Evolutionary conservation across 2,113 vertebrate genomes (phyloP).

Genomic region (Prietella phreatophila): DNA sequence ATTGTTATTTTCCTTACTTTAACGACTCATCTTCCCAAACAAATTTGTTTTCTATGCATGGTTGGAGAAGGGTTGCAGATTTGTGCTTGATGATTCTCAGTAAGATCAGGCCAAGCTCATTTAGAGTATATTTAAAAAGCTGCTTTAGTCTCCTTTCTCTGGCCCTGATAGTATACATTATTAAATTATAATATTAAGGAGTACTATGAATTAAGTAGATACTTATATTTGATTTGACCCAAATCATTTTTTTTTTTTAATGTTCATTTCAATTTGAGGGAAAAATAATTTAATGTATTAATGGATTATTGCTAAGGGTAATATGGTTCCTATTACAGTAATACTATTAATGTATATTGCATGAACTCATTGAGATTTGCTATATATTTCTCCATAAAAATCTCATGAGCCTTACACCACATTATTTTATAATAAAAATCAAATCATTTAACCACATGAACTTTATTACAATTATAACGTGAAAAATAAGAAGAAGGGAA

Average conservation of each 20-base stretch:
- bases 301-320: background rate
- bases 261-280: background rate
- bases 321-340: conserved; percentile 1
- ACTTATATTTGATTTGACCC: conserved; percentile 40
- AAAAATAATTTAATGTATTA: background rate
- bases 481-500: background rate
- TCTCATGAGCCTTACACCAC: background rate
- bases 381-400: background rate
- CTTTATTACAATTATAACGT: background rate
- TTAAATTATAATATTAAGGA: background rate
- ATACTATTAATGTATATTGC: background rate
- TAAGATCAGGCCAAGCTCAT: conserved; percentile 55
- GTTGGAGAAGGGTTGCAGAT: background rate
- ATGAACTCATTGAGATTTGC: background rate
- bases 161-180: background rate
- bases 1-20: background rate
- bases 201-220: background rate
- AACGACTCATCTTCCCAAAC: background rate
- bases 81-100: conserved; percentile 45
- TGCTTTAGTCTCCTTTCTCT: conserved; percentile 47
- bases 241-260: conserved; percentile 33
- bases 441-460: background rate
- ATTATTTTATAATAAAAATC: background rate
- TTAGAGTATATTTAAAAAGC: conserved; percentile 56
- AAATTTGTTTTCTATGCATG: conserved; percentile 5